A percentile compares a stretch with the other conserved stretches of the same genome.
These are phyloP conservation scores for Cladopsammia gracilis DNA, from an alignment of 64 coral and sea anemone species.

Conservation along the genomic window DNA sequence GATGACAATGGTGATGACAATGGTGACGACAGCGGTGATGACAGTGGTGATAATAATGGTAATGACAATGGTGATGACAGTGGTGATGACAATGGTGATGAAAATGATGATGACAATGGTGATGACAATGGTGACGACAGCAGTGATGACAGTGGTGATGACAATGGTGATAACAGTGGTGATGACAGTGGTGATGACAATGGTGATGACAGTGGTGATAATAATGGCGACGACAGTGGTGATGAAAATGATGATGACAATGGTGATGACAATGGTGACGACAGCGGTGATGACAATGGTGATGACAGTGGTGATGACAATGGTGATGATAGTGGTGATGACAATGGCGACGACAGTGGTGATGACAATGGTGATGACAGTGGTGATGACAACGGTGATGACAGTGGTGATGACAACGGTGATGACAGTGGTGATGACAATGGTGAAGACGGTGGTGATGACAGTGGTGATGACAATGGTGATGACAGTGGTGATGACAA, in stretches of 20 bases:
- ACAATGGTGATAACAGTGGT: not conserved
- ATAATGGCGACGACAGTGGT: not conserved
- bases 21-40: not conserved
- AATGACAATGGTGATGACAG: not conserved
- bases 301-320: not conserved
- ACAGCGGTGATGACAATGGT: too few relatives aligned
- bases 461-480: not conserved
- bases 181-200: not conserved
- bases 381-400: not conserved
- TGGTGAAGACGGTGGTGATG: not conserved
- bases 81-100: not conserved
- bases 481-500: not conserved
- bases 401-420: not conserved
- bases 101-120: not conserved
- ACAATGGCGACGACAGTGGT: not conserved
- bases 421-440: not conserved
- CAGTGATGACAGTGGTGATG: not conserved
- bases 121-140: not conserved
- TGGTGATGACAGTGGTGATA: not conserved
- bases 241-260: not conserved
- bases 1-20: not conserved
- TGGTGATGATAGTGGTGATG: not conserved
- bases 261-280: not conserved
- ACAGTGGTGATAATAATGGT: not conserved
- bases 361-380: not conserved